phyloP scores from a whole-genome alignment of 2,888 invertebrate genomes.

The Agrypnus murinus region DNA sequence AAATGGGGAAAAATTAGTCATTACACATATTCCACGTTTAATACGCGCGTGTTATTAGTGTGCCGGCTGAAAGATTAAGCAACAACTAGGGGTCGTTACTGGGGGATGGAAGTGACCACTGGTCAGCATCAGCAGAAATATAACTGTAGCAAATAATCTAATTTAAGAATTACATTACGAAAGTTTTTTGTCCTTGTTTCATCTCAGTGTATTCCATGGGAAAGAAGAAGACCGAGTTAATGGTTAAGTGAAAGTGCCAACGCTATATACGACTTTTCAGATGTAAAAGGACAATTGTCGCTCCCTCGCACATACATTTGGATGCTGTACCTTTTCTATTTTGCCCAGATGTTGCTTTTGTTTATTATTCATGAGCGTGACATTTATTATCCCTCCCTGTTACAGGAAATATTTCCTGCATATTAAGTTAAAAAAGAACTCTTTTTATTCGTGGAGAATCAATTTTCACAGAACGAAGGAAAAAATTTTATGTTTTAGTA shows the following conservation, averaged over 20 bases:
- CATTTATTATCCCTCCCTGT: constrained; percentile 50
- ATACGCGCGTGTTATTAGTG: constrained; percentile 63
- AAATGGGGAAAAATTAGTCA: constrained; percentile 64
- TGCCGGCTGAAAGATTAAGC: constrained; percentile 70
- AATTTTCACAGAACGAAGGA: background rate
- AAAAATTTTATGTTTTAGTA: no score
- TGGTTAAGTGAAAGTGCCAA: constrained; percentile 47
- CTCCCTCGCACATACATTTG: constrained; percentile 51
- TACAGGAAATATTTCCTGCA: constrained; percentile 46
- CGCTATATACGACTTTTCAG: constrained; percentile 50
- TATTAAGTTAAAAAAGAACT: constrained; percentile 40
- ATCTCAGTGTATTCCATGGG: constrained; percentile 15
- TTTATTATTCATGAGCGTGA: constrained; percentile 59
- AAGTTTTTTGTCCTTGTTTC: constrained; percentile 36
- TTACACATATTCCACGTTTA: constrained; percentile 63
- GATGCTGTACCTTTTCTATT: constrained; percentile 59
- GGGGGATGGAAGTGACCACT: constrained; percentile 66
- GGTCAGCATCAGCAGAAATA: constrained; percentile 62
- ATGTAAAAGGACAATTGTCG: constrained; percentile 58
- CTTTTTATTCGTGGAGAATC: constrained; percentile 28
- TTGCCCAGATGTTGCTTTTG: constrained; percentile 59
- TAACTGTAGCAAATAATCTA: constrained; percentile 50
- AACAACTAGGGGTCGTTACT: constrained; percentile 68
- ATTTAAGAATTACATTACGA: constrained; percentile 49
- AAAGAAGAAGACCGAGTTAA: constrained; percentile 46